Evolutionary conservation across 2,113 vertebrate genomes (phyloP), one percentile per base, ranked within the genome.

Genomic region (Circaetus gallicus): DNA sequence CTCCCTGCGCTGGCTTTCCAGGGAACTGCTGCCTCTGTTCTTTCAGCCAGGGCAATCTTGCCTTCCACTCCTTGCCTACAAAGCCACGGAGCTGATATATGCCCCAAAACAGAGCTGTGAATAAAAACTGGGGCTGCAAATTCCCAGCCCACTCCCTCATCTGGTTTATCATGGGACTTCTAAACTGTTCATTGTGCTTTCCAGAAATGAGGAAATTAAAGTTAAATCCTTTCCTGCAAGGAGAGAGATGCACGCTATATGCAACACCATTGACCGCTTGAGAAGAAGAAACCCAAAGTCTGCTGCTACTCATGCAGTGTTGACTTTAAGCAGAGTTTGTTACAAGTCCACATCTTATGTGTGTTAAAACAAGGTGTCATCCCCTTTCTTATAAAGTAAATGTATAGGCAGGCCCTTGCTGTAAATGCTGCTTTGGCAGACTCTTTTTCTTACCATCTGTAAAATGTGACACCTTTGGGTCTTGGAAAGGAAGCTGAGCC

Each of bases 401-500:
- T 62, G 31, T 67, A 61, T 52, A 63, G 47, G 29, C 38, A 63
- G 47, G 29, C 38, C 49, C 34, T 71, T 87, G 65, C 82, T 96
- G 70, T 67, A 87, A 93, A 79, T 14, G 43, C 34, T 53, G 36
- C n/a, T 76, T 65, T 91, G 82, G 66, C 90, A 94, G 66, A 13
- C 73, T 70, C 72, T 70, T 69, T 82, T 91, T 47, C 62, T 81
- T 84, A 47, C 83, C 74, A 89, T 90, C 90, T 72, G 28, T 77
- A 93, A 88, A 86, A 78, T 89, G 65, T 73, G 76, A 65, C 82
- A 83, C 65, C 21, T 92, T 50, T 78, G 50, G 78, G 61, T 59
- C 86, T 90, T 63, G 12, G 63, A 82, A 90, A 82, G 55, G 72
- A 94, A 96, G 85, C 67, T 80, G 71, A 93, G 90, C 32, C 42